Percentiles rank a stretch among this genome's conserved stretches.
Evolutionary conservation across 2,797 vertebrate species (phyloP).

Genomic region (Cottoperca gobio): DNA sequence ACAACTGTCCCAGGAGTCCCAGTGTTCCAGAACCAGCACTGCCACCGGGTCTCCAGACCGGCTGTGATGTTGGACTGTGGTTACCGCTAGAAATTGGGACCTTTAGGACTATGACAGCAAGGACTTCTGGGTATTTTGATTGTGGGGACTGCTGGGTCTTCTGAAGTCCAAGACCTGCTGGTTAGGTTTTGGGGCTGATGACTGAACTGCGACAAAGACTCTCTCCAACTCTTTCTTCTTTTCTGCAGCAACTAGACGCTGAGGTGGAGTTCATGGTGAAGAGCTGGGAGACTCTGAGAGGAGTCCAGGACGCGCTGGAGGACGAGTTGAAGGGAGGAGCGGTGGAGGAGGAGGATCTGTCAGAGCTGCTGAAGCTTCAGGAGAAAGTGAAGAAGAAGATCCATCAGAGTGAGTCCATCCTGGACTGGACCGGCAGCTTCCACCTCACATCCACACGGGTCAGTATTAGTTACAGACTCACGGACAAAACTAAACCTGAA

Average conservation of each 20-base stretch:
- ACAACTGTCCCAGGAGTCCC: not conserved
- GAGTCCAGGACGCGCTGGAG: conserved; percentile 78
- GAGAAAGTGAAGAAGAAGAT: conserved; percentile 85
- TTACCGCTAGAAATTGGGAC: not conserved
- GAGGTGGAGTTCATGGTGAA: conserved; percentile 87
- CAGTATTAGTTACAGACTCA: no score
- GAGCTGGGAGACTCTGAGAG: conserved; percentile 83
- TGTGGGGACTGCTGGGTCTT: not conserved
- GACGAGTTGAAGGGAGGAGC: conserved; percentile 50
- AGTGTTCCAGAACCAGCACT: not conserved
- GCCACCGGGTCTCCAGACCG: not conserved
- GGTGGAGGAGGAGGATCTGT: conserved; percentile 76
- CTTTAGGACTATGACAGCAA: not conserved
- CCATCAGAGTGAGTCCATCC: conserved; percentile 83
- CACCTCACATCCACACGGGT: conserved; percentile 73
- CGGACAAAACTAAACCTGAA: no score
- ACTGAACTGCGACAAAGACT: not conserved
- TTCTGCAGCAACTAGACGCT: conserved; percentile 85
- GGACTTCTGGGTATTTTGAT: not conserved
- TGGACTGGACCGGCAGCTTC: conserved; percentile 86
- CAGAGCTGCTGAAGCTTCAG: conserved; percentile 85
- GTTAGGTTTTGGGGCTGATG: not conserved
- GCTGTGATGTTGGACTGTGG: not conserved
- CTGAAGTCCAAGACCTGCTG: not conserved
- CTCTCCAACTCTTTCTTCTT: no score